Evolutionary conservation across 2,113 vertebrate species (phyloP), one percentile per base, ranked within the genome.

Genomic region (Typhlomys cinereus): DNA sequence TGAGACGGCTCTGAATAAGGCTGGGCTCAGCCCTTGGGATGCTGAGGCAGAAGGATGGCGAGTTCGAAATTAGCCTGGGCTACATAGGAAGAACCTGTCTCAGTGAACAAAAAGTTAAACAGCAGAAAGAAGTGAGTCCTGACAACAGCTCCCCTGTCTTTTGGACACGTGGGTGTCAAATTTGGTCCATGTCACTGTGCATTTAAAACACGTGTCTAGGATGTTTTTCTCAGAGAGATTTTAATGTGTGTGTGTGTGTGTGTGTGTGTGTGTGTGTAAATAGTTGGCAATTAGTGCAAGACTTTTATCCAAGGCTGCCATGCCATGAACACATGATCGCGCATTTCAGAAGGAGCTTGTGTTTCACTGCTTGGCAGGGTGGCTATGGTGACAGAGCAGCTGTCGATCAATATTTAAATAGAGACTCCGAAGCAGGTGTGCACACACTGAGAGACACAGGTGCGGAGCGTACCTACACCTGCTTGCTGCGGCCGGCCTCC

Each of bases 241-340:
- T 91, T 62, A 7, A 48, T 44, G 48, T 54, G 50, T 57, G 50
- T 71, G 36, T 50, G 9, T 80, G 23, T 41, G 20, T 34, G 0
- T 13, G 44, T 46, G 29, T 57, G 17, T 41, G 14, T 85, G 25
- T 36, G 10, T 62, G 76, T 46, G 57, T 21, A 62, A 80, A 64
- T 1, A 46, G 1, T 18, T 21, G 25, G 7, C 25, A 41, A 59
- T 29, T n/a, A 15, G 4, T 67, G 41, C 52, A 48, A 75, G 50
- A 74, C 41, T 50, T 17, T 21, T 13, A 36, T 39, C 34, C 17
- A 34, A 70, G 34, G 31, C 36, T n/a, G n/a, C 46, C 17, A 54
- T 14, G 21, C 44, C 41, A n/a, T 29, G 27, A 9, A 25, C 4
- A 4, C 15, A 4, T 0, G 0, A 39, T 36, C 36, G 52, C 44